phyloP scores from a whole-genome alignment of 1,140 invertebrate species.

The Sarcophaga bullata region DNA sequence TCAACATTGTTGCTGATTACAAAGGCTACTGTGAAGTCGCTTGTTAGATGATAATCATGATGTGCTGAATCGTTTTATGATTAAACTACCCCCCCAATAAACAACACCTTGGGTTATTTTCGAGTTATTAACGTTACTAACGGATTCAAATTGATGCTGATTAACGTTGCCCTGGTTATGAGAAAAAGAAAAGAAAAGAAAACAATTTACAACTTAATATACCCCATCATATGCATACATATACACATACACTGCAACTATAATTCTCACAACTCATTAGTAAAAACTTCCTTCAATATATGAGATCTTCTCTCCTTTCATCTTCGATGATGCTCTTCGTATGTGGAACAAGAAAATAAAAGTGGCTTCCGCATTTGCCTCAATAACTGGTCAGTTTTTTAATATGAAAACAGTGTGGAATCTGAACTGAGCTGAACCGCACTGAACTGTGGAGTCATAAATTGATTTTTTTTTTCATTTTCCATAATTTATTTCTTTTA shows the following conservation, averaged over 20 bases:
- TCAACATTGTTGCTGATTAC: not conserved
- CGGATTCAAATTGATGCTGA: constrained; percentile 34
- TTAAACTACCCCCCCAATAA: not conserved
- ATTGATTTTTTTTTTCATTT: not conserved
- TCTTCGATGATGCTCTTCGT: not conserved
- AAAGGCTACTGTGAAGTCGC: not conserved
- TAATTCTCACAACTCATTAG: too few species aligned
- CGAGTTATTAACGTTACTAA: constrained; percentile 17
- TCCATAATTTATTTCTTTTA: constrained; percentile 16
- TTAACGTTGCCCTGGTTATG: not conserved
- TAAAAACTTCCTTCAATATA: too few species aligned
- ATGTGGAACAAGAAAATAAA: constrained; percentile 1
- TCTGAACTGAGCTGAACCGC: not conserved
- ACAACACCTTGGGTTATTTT: not conserved
- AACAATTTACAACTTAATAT: too few species aligned
- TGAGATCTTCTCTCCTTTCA: not conserved
- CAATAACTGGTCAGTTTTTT: not conserved
- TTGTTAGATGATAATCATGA: constrained; percentile 18
- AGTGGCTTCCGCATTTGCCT: not conserved
- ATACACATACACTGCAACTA: too few species aligned
- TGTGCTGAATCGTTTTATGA: not conserved
- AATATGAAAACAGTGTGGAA: not conserved
- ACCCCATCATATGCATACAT: too few species aligned
- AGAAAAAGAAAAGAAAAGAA: not conserved
- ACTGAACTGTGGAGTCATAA: not conserved